Evolutionary conservation across 2,888 invertebrate genomes (phyloP), one percentile per base, ranked within the genome.

Genomic region (Cheilosia variabilis): DNA sequence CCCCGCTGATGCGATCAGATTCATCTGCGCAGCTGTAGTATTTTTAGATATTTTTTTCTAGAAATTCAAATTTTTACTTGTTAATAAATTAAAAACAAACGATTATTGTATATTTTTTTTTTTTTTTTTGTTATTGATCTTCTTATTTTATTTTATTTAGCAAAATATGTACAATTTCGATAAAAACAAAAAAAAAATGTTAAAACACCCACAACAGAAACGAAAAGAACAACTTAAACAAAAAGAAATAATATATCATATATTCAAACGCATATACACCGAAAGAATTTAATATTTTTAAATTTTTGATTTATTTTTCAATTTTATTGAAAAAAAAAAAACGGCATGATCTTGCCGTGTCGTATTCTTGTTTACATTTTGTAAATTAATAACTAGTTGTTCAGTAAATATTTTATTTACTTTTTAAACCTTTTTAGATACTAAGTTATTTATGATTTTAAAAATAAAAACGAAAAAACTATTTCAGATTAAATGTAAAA

Each of bases 1-100:
- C 96, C 88, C 96, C 96, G 83, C 93, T 96, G 89, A 96, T 96
- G 94, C 96, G 95, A 91, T 94, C 95, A 82, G 95, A 95, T 92
- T 95, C 96, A 13, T 94, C 95, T 88, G 95, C 96, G 87, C 95
- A 95, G 89, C 95, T 96, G 93, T 95, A 95, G 94, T 93, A 81
- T 75, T 83, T 83, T 79, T 87, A 87, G 78, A 71, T 66, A 55
- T 80, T 73, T 63, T 77, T 71, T 60, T 63, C 37, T 63, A 66
- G 57, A 69, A 77, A 66, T 79, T 76, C 52, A 62, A 78, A 79
- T 58, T 83, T 86, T 87, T 82, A 82, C 77, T 77, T 86, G 86
- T 86, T 86, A 73, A 66, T 83, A 60, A 68, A 63, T n/a, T 63
- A 50, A 62, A 81, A 75, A 76, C 31, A 58, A 63, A 62, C 10